A percentile compares a stretch with the other conserved stretches of the same genome.
Conservation (phyloP, 2,797 vertebrate genomes). For the Myotis planiceps region DNA sequence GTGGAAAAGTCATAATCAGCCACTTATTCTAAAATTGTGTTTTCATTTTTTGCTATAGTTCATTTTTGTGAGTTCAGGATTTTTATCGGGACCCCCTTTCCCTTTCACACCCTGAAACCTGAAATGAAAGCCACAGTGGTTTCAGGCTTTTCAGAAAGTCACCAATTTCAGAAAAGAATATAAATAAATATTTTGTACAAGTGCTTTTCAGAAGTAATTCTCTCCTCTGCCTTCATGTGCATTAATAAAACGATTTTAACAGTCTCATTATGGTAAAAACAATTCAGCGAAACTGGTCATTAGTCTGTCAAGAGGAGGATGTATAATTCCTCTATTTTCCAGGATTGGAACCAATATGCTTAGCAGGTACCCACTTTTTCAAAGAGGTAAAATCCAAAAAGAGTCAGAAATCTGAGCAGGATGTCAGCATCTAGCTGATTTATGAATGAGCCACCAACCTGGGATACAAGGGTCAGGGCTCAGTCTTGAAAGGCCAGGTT, state of each 20-base stretch:
- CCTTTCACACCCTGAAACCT: background rate
- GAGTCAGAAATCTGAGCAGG: background rate
- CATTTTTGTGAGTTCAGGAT: background rate
- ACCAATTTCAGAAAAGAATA: background rate
- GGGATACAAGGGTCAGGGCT: background rate
- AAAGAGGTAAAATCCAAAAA: background rate
- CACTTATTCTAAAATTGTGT: slow-evolving; percentile 20
- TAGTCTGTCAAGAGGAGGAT: background rate
- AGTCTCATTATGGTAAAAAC: background rate
- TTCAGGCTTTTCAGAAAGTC: background rate
- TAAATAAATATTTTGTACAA: background rate
- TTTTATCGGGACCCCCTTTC: background rate
- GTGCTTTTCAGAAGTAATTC: background rate
- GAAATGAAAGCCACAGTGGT: background rate
- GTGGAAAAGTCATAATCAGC: slow-evolving; percentile 3
- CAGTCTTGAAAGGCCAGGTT: background rate
- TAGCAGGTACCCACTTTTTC: background rate
- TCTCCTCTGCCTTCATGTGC: background rate
- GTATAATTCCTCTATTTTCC: background rate
- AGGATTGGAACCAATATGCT: background rate
- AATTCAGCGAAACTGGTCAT: background rate
- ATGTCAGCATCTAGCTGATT: background rate
- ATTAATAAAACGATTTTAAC: slow-evolving; percentile 15
- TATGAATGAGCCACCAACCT: background rate
- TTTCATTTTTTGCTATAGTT: slow-evolving; percentile 14